Evolutionary conservation across 2,113 vertebrate genomes (phyloP), one percentile per base, ranked within the genome.

Genomic region (Ictalurus punctatus): DNA sequence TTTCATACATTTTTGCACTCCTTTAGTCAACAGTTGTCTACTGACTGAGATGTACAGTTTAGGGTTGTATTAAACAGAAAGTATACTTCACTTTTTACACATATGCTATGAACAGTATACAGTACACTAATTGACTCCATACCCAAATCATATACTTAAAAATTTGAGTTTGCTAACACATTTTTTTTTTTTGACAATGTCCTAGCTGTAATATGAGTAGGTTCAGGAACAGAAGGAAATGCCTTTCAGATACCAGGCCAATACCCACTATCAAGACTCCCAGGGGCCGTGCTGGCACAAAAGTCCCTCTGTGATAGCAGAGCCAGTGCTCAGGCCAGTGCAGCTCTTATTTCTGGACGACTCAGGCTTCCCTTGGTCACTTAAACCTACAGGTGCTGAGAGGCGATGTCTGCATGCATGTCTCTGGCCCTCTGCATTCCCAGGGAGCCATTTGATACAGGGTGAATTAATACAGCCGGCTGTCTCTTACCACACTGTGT

Each of bases 301-400:
- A 90, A 90, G 86, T 86, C 34, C 61, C 86, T 92, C 88, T 92
- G 90, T 90, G 69, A 73, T 71, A 87, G 44, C 65, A 37, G 44
- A 87, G 81, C 69, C 54, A 52, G 44, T 61, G 61, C 54, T 87
- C 19, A 23, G 83, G 40, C 83, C 78, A 61, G 19, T n/a, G 71
- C 83, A 9, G 69, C 89, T 92, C 88, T 87, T 61, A 89, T 89
- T 84, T 89, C 90, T 73, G 40, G 2, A 80, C 3, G 27, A 37
- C 81, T 88, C 54, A 86, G 54, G 40, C 40, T 81, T 85, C 79
- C 8, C 58, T 78, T 48, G 21, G 83, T 85, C 83, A 80, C 87
- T 89, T 87, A 89, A 89, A 89, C 83, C 83, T 83, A 37, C 87
- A 90, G 89, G 89, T 92, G 89, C 87, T 85, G 91, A 89, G 91